Evolutionary conservation across 2,797 vertebrate genomes (phyloP).

Genomic region (Pseudopleuronectes americanus): DNA sequence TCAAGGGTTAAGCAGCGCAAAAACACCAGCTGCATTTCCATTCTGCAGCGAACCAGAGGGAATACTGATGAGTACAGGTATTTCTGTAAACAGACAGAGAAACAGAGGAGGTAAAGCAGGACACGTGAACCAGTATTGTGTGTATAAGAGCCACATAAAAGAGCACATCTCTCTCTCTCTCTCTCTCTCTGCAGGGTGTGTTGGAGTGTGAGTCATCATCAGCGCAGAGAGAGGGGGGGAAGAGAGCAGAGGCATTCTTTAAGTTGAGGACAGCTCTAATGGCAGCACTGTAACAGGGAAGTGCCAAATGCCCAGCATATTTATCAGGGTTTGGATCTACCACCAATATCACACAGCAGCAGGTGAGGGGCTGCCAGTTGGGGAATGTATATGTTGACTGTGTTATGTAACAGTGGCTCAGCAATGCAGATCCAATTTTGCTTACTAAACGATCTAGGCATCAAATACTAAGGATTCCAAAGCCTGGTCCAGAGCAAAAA

Average conservation of each 20-base stretch:
- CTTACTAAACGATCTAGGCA: conserved; percentile 21
- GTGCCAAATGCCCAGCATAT: conserved; percentile 38
- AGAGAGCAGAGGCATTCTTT: conserved; percentile 77
- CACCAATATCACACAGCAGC: conserved; percentile 39
- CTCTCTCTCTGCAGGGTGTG: conserved; percentile 74
- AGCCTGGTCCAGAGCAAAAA: conserved; percentile 1
- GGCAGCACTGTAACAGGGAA: conserved; percentile 74
- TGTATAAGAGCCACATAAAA: conserved; percentile 49
- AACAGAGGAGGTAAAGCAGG: conserved; percentile 43
- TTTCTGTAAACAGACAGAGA: conserved; percentile 51
- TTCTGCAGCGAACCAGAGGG: conserved; percentile 36
- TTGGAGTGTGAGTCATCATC: conserved; percentile 84
- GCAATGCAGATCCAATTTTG: conserved; percentile 21
- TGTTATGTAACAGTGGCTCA: conserved; percentile 53
- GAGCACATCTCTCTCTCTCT: conserved; percentile 40
- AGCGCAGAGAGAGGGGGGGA: conserved; percentile 69
- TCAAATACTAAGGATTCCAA: conserved; percentile 9
- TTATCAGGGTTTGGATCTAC: conserved; percentile 32
- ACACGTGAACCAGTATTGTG: conserved; percentile 58
- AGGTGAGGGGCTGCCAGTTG: conserved; percentile 38
- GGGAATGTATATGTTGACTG: conserved; percentile 16
- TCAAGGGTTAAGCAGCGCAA: conserved; percentile 32
- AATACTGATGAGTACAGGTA: conserved; percentile 64
- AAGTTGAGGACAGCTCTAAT: conserved; percentile 72
- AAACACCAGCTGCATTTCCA: conserved; percentile 49